Evolutionary conservation across 2,888 invertebrate species (phyloP).

Genomic region (Hololepta plana): DNA sequence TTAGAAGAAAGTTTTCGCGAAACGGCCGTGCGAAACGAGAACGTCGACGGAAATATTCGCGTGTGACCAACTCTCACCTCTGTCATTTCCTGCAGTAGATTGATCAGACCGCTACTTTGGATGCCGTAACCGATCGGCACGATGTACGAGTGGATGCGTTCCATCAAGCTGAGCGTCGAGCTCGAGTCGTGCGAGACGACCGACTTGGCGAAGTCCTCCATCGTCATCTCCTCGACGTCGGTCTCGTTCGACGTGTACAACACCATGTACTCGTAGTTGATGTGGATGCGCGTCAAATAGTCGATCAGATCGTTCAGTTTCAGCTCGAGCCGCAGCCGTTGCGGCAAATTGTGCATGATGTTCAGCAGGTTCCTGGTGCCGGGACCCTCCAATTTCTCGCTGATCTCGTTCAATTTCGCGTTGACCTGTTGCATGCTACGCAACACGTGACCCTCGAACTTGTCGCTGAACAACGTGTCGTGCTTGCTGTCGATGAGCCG

Average conservation of each 20-base stretch:
- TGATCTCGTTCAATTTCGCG: conserved; percentile 24
- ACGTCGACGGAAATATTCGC: too few relatives aligned
- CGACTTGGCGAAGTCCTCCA: conserved; percentile 51
- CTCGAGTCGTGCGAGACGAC: conserved; percentile 48
- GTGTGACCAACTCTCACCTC: conserved; percentile 7
- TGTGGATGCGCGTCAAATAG: conserved; percentile 37
- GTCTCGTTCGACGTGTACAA: conserved; percentile 30
- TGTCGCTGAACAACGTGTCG: conserved; percentile 34
- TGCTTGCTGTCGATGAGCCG: conserved; percentile 45
- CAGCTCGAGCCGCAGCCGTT: conserved; percentile 36
- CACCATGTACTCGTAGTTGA: conserved; percentile 39
- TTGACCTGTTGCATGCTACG: conserved; percentile 28
- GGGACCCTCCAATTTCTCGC: conserved; percentile 11
- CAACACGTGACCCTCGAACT: conserved; percentile 42
- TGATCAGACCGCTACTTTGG: conserved; percentile 6
- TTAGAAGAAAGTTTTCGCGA: too few relatives aligned
- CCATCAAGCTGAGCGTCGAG: conserved; percentile 45
- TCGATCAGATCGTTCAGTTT: conserved; percentile 43
- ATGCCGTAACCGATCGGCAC: conserved; percentile 33
- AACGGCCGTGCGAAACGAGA: too few relatives aligned
- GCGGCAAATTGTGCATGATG: conserved; percentile 19
- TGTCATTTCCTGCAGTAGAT: conserved; percentile 7
- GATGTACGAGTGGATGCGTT: conserved; percentile 43
- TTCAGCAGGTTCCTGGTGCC: conserved; percentile 14
- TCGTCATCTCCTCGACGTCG: conserved; percentile 38